Percentiles rank a stretch among this genome's conserved stretches.
Conservation (phyloP, 2,797 vertebrate species). For the Iguana delicatissima region DNA sequence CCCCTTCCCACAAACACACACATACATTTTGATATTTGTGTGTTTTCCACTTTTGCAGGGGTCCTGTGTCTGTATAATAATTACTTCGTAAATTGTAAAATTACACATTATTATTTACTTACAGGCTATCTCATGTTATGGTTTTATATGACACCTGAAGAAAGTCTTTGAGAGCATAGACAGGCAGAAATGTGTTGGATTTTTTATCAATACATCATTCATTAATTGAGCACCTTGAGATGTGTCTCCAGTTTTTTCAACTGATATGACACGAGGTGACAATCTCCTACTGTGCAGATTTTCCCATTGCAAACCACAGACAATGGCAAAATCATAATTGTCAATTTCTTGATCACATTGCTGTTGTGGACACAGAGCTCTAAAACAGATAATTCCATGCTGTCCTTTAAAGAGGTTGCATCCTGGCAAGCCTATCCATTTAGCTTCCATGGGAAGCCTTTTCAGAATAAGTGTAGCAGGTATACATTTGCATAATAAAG, state of each 20-base stretch:
- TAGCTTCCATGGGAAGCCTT: neutral
- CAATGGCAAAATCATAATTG: neutral
- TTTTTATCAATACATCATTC: too few species aligned
- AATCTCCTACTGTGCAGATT: neutral
- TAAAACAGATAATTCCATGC: neutral
- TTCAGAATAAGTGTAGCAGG: neutral
- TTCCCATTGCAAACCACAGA: neutral
- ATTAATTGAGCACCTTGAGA: too few species aligned
- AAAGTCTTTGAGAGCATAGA: too few species aligned
- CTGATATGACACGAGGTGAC: neutral
- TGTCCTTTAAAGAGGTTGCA: neutral
- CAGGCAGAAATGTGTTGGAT: too few species aligned
- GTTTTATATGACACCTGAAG: too few species aligned
- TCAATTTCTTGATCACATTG: neutral
- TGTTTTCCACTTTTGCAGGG: too few species aligned
- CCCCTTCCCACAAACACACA: too few species aligned
- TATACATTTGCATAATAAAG: neutral
- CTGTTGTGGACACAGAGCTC: neutral
- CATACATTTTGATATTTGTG: too few species aligned
- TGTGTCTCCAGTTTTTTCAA: neutral
- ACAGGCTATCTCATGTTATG: too few species aligned
- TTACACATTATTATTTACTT: too few species aligned
- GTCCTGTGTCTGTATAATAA: too few species aligned
- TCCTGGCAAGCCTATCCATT: neutral
- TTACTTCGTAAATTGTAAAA: too few species aligned